Evolutionary conservation across 2,113 vertebrate genomes (phyloP), one percentile per base, ranked within the genome.

Genomic region (Hemibagrus wyckioides): DNA sequence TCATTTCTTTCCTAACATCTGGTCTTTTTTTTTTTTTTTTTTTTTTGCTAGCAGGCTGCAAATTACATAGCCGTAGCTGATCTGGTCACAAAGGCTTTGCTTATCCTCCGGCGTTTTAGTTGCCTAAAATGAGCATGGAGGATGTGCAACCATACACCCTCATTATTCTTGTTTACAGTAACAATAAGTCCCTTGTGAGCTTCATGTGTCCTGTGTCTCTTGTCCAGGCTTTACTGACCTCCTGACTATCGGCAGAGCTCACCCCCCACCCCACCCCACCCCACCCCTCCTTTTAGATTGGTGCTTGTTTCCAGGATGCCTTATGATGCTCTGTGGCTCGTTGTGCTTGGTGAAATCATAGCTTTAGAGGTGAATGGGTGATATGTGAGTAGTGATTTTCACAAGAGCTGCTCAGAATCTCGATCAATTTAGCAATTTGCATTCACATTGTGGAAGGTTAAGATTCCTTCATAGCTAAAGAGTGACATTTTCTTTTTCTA

Each of bases 31-130:
- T n/a, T n/a, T n/a, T n/a, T n/a, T 61, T 28, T 59, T 59, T 6
- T 48, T 86, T 85, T 85, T 87, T 79, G 39, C 63, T 48, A 56
- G 56, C 82, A 88, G 89, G 89, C 85, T 77, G 89, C 86, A 89
- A 87, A 90, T 82, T 85, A 52, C 59, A 89, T 67, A 71, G 75
- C 30, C 67, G 4, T 44, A 85, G 8, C 39, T 30, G 65, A 87
- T 75, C 56, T 86, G 86, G 84, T 69, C 90, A 86, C 85, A 89
- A 91, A 89, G 85, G 82, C 15, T 50, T 63, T 87, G 82, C 85
- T 88, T 89, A 81, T 87, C 59, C 63, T 85, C 44, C 5, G 57
- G 73, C 2, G 50, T 84, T 88, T 65, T 52, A 54, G 23, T 50
- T 30, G 71, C 30, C 52, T 80, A 63, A 57, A 86, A 82, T 76